phyloP scores from a whole-genome alignment of 2,797 vertebrate species.

The Pangasius macronema region DNA sequence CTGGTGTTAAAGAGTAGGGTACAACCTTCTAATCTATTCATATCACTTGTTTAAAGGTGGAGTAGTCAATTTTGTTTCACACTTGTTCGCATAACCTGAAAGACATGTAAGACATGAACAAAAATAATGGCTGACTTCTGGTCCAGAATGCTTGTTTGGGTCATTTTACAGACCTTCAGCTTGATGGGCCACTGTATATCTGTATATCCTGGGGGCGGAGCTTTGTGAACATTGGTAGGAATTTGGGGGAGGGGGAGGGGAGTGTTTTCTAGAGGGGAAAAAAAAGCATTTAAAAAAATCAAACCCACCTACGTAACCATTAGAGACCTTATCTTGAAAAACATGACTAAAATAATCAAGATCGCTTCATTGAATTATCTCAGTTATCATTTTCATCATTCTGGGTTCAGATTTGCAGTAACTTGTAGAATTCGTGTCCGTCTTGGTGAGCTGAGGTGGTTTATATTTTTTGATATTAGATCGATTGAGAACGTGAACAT shows the following conservation, averaged over 20 bases:
- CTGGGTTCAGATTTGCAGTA: too few relatives aligned
- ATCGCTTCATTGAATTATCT: not conserved
- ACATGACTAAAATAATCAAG: not conserved
- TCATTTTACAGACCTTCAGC: not conserved
- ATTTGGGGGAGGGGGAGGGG: not conserved
- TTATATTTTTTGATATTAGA: too few relatives aligned
- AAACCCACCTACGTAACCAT: not conserved
- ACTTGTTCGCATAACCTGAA: not conserved
- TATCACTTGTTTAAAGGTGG: too few relatives aligned
- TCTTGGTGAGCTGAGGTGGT: too few relatives aligned
- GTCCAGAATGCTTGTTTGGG: not conserved
- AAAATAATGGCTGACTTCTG: not conserved
- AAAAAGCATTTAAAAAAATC: too few relatives aligned
- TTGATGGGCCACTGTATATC: not conserved
- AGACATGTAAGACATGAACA: not conserved
- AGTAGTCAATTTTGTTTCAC: not conserved
- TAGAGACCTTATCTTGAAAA: not conserved
- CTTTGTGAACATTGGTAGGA: not conserved
- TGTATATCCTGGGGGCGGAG: constrained; percentile 7
- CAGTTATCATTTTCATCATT: too few relatives aligned
- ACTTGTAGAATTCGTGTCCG: too few relatives aligned
- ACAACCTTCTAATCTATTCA: too few relatives aligned
- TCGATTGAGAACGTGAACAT: not conserved
- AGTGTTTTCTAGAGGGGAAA: not conserved
- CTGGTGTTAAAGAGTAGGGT: not conserved